Evolutionary conservation across 1,140 invertebrate genomes (phyloP).

Genomic region (Micrasema longulum): DNA sequence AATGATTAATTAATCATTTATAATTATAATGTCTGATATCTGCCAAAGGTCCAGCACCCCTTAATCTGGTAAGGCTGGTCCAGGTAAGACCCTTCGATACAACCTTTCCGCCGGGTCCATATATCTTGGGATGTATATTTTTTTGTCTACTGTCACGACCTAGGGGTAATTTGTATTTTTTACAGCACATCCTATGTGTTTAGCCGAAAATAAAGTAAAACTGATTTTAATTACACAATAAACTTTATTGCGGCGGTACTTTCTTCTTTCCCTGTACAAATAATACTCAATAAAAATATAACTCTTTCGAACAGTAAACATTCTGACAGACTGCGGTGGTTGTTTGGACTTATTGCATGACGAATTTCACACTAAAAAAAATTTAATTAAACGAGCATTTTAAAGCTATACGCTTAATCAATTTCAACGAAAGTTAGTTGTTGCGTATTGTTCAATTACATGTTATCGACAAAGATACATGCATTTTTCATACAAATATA

Average conservation of each 20-base stretch:
- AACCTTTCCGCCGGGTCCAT: slow-evolving; percentile 18
- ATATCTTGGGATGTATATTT: slow-evolving; percentile 19
- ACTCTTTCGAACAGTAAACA: slow-evolving; percentile 16
- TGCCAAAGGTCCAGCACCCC: too few relatives aligned
- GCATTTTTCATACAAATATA: too few relatives aligned
- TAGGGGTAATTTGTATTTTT: slow-evolving; percentile 28
- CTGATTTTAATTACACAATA: slow-evolving; percentile 34
- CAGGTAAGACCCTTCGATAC: slow-evolving; percentile 7
- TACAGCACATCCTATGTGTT: slow-evolving; percentile 32
- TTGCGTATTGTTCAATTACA: too few relatives aligned
- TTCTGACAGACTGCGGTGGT: neutral
- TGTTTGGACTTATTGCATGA: too few relatives aligned
- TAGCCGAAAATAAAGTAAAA: slow-evolving; percentile 35
- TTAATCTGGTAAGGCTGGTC: neutral
- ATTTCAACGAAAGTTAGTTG: too few relatives aligned
- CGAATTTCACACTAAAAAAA: too few relatives aligned
- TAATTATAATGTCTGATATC: too few relatives aligned
- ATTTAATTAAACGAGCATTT: too few relatives aligned
- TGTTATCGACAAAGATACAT: too few relatives aligned
- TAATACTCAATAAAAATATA: slow-evolving; percentile 2
- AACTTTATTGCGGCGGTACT: slow-evolving; percentile 29
- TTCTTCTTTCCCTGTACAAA: slow-evolving; percentile 28
- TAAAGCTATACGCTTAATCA: too few relatives aligned
- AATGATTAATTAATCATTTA: too few relatives aligned
- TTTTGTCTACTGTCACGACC: slow-evolving; percentile 35